Evolutionary conservation across 2,888 invertebrate genomes (phyloP), one percentile per base, ranked within the genome.

Genomic region (Augochlorella aurata): DNA sequence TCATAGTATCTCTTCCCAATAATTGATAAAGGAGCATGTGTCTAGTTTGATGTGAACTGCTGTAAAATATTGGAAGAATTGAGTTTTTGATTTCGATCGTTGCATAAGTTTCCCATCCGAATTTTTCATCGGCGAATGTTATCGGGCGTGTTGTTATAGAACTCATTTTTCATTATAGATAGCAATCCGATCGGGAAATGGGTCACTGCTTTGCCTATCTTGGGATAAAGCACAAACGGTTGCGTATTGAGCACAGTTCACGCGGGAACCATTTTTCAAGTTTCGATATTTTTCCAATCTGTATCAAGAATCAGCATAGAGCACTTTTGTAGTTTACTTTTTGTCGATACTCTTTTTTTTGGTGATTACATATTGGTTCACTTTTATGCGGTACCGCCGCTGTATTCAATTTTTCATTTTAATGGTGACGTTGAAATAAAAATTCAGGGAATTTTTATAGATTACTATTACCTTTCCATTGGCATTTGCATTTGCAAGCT

Each of bases 181-280:
- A 18, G 44, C 71, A 71, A 71, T 71, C 61, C 71, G 58, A 61
- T 71, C 70, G 50, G 44, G 45, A 66, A 73, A 74, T 38, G 10
- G 44, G 52, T 65, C 73, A 58, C 49, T 21, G 63, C 54, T 68
- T 68, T n/a, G 29, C 45, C 24, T 61, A 71, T 47, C 61, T 71
- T 61, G 58, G 58, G 58, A 47, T n/a, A 47, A 24, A 10, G 24
- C 71, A 47, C 58, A 47, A 71, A 61, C 29, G 61, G 18, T 29
- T n/a, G 71, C 14, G 9, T 18, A 18, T 18, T 61, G 71, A n/a
- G 45, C 21, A 24, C 44, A 47, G n/a, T 61, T n/a, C 71, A n/a
- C 52, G 58, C 24, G 71, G 71, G 71, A 47, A 58, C 47, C 44
- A 71, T 71, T 71, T 71, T 71, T 71, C 71, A 71, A n/a, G 45